Evolutionary conservation across 2,113 vertebrate genomes (phyloP), one percentile per base, ranked within the genome.

Genomic region (Atractosteus spatula): DNA sequence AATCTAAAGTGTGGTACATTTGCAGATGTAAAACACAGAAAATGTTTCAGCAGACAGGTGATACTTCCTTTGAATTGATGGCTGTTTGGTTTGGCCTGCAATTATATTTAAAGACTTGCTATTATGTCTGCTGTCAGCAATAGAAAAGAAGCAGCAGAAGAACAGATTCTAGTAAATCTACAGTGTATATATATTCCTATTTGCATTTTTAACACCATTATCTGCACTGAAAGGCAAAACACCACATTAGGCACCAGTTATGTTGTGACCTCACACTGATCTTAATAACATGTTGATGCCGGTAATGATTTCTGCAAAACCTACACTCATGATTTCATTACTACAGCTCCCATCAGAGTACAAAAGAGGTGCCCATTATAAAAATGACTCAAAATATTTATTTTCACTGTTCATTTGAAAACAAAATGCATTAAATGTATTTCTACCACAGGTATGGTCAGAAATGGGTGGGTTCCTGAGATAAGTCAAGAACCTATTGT

Each of bases 221-320:
- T 59, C 57, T 59, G 57, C n/a, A 29, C 12, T 11, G 57, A 59
- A 6, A 59, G 57, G 14, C n/a, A 59, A 59, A 14, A 59, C 57
- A 3, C 11, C 3, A 8, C 14, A 59, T 16, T n/a, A 16, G 12
- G 57, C 13, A 6, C 57, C 12, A 59, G 57, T 59, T 51, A 5
- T 51, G 47, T 10, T 51, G 47, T 51, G 47, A 51, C 67, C 44
- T 68, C 8, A 13, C 14, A 68, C 8, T 41, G 47, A 55, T 62
- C 10, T 62, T 81, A 81, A 84, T 84, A 72, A 69, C 8, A 81
- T 87, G 79, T 83, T 86, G 88, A 88, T 85, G 77, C 69, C 3
- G 76, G 71, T 76, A 79, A 74, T 76, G 62, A 71, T 66, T 68
- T 43, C 12, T 70, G 70, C 71, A 68, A 71, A 66, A 78, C 67